Conservation (phyloP, 1,140 invertebrate genomes). For the Pentalonia nigronervosa region DNA sequence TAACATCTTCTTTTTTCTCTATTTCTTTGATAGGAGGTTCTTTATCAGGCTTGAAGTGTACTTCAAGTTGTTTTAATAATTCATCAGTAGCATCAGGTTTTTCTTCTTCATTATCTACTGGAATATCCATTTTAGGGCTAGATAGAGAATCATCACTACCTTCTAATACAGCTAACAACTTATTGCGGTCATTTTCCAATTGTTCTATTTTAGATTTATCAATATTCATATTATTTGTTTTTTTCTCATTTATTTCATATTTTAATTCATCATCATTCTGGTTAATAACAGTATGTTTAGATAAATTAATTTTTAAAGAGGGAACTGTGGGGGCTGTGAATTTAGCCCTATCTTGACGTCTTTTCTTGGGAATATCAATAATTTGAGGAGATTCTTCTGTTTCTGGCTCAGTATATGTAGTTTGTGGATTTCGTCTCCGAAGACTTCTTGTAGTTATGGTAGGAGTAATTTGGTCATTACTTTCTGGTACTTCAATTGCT, state of each 20-base stretch:
- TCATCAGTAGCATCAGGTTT: conserved; percentile 17
- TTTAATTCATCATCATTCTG: not conserved
- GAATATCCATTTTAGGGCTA: conserved; percentile 31
- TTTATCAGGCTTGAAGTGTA: conserved; percentile 31
- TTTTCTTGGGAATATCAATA: conserved; percentile 52
- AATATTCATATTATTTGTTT: not conserved
- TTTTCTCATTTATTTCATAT: conserved; percentile 26
- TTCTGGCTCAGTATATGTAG: conserved; percentile 54
- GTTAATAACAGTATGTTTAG: conserved; percentile 43
- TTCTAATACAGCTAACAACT: conserved; percentile 60
- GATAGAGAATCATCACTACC: conserved; percentile 59
- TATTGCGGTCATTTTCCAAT: conserved; percentile 59
- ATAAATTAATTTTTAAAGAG: conserved; percentile 50
- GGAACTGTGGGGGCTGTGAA: conserved; percentile 46
- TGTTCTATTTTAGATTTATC: conserved; percentile 50
- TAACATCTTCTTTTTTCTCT: not conserved
- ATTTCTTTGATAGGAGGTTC: not conserved
- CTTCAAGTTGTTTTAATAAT: conserved; percentile 41
- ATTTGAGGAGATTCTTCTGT: conserved; percentile 59
- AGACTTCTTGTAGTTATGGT: conserved; percentile 58
- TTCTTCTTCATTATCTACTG: conserved; percentile 6
- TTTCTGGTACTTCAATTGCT: conserved; percentile 50
- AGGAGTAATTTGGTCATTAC: conserved; percentile 58
- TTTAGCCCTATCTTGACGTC: conserved; percentile 46
- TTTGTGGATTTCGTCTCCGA: conserved; percentile 53